Conservation (phyloP, 64 coral and sea anemone genomes). For the Actinia equina region DNA sequence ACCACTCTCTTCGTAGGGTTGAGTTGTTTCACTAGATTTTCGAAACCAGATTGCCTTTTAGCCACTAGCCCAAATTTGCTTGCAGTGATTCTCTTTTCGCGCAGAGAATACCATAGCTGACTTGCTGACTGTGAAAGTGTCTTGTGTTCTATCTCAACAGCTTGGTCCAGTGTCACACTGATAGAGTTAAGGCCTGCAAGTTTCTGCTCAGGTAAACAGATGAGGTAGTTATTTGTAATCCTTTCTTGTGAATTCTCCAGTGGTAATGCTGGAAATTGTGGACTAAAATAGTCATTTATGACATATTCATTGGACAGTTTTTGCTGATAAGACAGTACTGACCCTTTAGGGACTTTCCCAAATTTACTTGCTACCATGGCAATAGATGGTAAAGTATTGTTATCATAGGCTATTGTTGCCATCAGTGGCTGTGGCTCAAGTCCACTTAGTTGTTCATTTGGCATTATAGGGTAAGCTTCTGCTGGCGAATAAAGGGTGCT, state of each 20-base stretch:
- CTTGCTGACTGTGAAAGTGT: too few relatives aligned
- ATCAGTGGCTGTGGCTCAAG: conserved; percentile 41
- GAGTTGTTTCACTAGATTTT: conserved; percentile 39
- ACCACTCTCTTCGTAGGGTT: conserved; percentile 38
- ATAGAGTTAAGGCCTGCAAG: too few relatives aligned
- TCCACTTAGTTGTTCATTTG: conserved; percentile 19
- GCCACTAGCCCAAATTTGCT: conserved; percentile 51
- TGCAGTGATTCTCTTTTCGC: conserved; percentile 46
- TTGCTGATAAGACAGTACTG: conserved; percentile 48
- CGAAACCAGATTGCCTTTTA: conserved; percentile 32
- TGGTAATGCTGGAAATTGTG: conserved; percentile 25
- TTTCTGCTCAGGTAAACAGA: too few relatives aligned
- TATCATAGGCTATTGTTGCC: conserved; percentile 17
- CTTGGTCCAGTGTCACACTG: too few relatives aligned
- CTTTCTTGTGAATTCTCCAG: conserved; percentile 18
- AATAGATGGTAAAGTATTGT: not conserved
- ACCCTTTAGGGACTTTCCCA: conserved; percentile 29
- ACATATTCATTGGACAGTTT: conserved; percentile 44
- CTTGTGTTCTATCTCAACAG: too few relatives aligned
- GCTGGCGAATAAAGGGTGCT: conserved; percentile 48
- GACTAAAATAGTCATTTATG: conserved; percentile 48
- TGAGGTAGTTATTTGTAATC: too few relatives aligned
- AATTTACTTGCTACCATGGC: not conserved
- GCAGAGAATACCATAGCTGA: conserved; percentile 26
- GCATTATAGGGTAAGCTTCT: not conserved